Base-by-base conservation (phyloP, 2,888 invertebrate species). In the Muscina levida region DNA sequence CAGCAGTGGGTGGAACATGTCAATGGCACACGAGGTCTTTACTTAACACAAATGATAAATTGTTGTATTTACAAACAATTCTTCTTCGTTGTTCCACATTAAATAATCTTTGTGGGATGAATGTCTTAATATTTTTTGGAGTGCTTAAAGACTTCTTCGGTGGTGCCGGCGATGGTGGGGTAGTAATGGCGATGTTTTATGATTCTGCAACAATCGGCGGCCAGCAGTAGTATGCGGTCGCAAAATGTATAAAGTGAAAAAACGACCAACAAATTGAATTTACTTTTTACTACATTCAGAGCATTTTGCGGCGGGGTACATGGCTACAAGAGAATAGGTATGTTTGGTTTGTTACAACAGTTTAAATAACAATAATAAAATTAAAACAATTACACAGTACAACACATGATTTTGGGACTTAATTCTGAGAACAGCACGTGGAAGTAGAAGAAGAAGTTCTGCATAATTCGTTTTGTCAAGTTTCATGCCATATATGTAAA, bases 1-100 rank as follows among this genome's bases (percentile, higher is more conserved):
- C 31, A 31, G 31, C 31, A 8, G 31, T 53, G 10, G 39, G 19
- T 11, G 42, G 31, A 79, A 59, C 56, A 67, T 73, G 57, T 66
- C 70, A 71, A 59, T 59, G 80, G 13, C 66, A 77, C 10, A 73
- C 13, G 10, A 51, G 22, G 51, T 73, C 71, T 39, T 73, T 71
- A 73, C 71, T 77, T 80, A 77, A 80, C 51, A 44, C 66, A 22
- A 31, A 73, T 80, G 80, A 80, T 80, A 77, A 80, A 80, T 80
- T 73, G 71, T 46, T 72, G 76, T 77, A 77, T 80, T 80, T 80
- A 73, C 51, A 44, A 59, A 77, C 57, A 73, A 77, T 77, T 76
- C 66, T 70, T 68, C 73, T 76, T 53, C n/a, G 11, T 42, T 51
- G 56, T 17, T 73, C 39, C 11, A 70, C 26, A 68, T 48, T 42